These are phyloP conservation scores for Morelia viridis DNA, from an alignment of 2,797 vertebrate genomes.

Conservation along the genomic window DNA sequence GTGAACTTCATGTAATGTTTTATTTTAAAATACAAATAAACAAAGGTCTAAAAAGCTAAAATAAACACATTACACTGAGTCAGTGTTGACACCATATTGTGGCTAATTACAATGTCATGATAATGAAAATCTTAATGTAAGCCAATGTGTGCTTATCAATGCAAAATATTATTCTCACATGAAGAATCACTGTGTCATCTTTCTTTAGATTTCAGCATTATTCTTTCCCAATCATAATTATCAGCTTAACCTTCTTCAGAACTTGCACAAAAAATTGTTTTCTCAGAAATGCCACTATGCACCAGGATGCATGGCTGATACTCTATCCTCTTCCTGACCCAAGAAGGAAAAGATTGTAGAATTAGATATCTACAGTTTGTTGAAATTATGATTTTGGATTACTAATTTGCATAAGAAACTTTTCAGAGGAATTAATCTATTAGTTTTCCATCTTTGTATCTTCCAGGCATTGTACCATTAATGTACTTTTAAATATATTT, in stretches of 20 bases:
- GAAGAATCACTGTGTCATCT: not conserved
- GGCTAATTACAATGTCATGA: not conserved
- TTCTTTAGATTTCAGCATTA: not conserved
- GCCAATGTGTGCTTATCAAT: not conserved
- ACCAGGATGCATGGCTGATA: rapidly evolving
- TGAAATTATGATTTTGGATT: not conserved
- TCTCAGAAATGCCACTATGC: not conserved
- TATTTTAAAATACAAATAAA: constrained; percentile 10
- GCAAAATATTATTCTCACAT: not conserved
- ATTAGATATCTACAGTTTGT: not conserved
- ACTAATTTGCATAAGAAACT: not conserved
- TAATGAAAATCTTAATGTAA: constrained; percentile 5
- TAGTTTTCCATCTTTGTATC: not conserved
- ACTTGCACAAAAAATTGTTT: not conserved
- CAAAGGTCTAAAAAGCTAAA: constrained; percentile 4
- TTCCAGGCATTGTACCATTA: rapidly evolving
- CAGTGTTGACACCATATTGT: not conserved
- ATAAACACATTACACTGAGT: not conserved
- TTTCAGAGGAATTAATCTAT: not conserved
- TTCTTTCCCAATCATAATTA: not conserved
- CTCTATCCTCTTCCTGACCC: not conserved
- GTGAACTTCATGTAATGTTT: not conserved
- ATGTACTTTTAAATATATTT: not conserved
- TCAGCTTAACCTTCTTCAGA: not conserved
- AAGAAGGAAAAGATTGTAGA: not conserved